Evolutionary conservation across 1,140 invertebrate species (phyloP), one percentile per base, ranked within the genome.

Genomic region (Aphidius gifuensis): DNA sequence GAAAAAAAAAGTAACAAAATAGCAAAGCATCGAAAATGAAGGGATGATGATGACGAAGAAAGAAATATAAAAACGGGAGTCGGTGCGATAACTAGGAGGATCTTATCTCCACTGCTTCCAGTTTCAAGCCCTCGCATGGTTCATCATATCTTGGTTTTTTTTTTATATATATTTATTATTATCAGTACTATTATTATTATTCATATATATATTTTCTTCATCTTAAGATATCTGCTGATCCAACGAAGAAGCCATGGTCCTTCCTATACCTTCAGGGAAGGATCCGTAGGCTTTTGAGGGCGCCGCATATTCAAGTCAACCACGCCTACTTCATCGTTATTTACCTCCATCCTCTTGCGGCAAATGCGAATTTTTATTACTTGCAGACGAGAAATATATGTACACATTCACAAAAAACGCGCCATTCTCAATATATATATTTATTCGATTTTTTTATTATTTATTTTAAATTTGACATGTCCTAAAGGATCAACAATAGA

Each of bases 51-150:
- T 38, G 16, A 23, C 6, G 9, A 45, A 56, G 42, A 43, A 21
- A 23, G n/a, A n/a, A 42, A 45, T 40, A 3, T 45, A 58, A 48
- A 58, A 71, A 71, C 74, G 55, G 74, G 74, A 75, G 74, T 74
- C 71, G 66, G 65, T 67, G 71, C 71, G 74, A 75, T 74, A 75
- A 75, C 74, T 74, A 74, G 71, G 62, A 72, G 71, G 74, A 75
- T 75, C 74, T 75, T 75, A 75, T 75, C 74, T 74, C 48, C 38
- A 39, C 21, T 64, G 74, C 74, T 75, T 62, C 74, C 74, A 75
- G 74, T 75, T 75, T 74, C 74, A 68, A 67, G 63, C 40, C 11
- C 47, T 48, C 21, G n/a, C 2, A 46, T 23, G 21, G 42, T 44
- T 48, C 9, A 40, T 45, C 39, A 50, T 53, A 54, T 53, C 54